phyloP scores from a whole-genome alignment of 1,140 invertebrate genomes.

The Anastrepha obliqua region DNA sequence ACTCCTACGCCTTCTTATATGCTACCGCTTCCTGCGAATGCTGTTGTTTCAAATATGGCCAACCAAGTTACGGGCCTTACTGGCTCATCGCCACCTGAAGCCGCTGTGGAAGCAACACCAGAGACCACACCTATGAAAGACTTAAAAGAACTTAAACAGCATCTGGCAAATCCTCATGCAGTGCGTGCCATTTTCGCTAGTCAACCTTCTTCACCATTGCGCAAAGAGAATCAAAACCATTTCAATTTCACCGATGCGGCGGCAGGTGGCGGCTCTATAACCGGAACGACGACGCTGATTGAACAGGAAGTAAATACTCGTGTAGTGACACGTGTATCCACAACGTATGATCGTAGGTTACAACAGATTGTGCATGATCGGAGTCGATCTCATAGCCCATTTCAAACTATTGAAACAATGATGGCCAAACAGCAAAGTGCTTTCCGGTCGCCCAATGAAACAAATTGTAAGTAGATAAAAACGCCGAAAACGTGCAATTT shows the following conservation, averaged over 20 bases:
- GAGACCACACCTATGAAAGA: slow-evolving; percentile 90
- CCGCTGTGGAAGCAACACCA: slow-evolving; percentile 89
- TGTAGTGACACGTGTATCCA: slow-evolving; percentile 55
- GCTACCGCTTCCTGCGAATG: slow-evolving; percentile 64
- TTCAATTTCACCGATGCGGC: slow-evolving; percentile 70
- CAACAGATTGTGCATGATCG: slow-evolving; percentile 66
- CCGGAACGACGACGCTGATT: slow-evolving; percentile 56
- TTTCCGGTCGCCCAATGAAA: slow-evolving; percentile 54
- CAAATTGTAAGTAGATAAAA: slow-evolving; percentile 45
- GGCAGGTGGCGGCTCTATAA: slow-evolving; percentile 43
- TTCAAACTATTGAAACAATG: slow-evolving; percentile 56
- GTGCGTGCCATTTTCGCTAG: slow-evolving; percentile 78
- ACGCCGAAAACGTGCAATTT: neutral
- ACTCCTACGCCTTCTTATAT: slow-evolving; percentile 75
- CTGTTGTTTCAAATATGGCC: slow-evolving; percentile 60
- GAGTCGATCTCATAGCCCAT: slow-evolving; percentile 52
- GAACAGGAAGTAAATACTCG: slow-evolving; percentile 58
- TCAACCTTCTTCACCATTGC: slow-evolving; percentile 81
- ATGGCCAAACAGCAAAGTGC: slow-evolving; percentile 40
- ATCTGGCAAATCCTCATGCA: slow-evolving; percentile 76
- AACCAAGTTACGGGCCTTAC: slow-evolving; percentile 65
- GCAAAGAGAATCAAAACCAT: slow-evolving; percentile 79
- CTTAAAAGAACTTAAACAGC: slow-evolving; percentile 65
- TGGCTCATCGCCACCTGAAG: slow-evolving; percentile 78
- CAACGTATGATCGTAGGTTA: slow-evolving; percentile 61